phyloP scores from a whole-genome alignment of 2,113 vertebrate species.

The Labeo rohita region DNA sequence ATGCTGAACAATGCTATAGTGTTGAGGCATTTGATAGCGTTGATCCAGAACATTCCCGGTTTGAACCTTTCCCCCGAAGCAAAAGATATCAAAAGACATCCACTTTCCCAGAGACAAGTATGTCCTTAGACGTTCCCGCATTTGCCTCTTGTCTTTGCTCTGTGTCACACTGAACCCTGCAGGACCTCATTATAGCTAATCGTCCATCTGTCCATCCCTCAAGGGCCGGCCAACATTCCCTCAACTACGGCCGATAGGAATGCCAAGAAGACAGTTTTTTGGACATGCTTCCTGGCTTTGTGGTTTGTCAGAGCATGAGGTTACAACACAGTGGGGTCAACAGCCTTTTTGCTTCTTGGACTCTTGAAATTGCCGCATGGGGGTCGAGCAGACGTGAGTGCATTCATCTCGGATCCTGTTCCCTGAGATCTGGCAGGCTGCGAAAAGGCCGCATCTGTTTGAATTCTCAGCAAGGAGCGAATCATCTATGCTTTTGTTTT shows the following conservation, averaged over 20 bases:
- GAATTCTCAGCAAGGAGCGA: slow-evolving; percentile 57
- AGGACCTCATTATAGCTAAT: slow-evolving; percentile 72
- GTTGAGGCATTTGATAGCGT: background rate
- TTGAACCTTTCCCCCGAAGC: background rate
- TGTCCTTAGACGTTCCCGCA: slow-evolving; percentile 47
- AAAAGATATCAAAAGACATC: background rate
- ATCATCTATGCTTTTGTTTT: slow-evolving; percentile 29
- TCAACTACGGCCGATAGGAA: slow-evolving; percentile 39
- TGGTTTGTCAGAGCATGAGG: slow-evolving; percentile 14
- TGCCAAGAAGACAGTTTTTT: slow-evolving; percentile 57
- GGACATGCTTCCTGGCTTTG: slow-evolving; percentile 17
- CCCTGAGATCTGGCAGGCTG: slow-evolving; percentile 60
- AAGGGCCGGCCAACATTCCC: slow-evolving; percentile 47
- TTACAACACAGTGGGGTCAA: slow-evolving; percentile 54
- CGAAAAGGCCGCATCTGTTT: slow-evolving; percentile 41
- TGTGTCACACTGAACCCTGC: slow-evolving; percentile 63
- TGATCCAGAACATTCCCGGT: background rate
- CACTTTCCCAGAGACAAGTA: slow-evolving; percentile 15
- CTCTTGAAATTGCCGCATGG: background rate
- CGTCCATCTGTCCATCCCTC: slow-evolving; percentile 70
- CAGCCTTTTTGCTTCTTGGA: slow-evolving; percentile 51
- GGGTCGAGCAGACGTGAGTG: slow-evolving; percentile 38
- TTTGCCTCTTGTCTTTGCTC: slow-evolving; percentile 38
- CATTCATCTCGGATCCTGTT: slow-evolving; percentile 64
- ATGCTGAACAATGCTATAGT: background rate